Conservation (phyloP, 1,140 invertebrate genomes). For the Sinella curviseta region DNA sequence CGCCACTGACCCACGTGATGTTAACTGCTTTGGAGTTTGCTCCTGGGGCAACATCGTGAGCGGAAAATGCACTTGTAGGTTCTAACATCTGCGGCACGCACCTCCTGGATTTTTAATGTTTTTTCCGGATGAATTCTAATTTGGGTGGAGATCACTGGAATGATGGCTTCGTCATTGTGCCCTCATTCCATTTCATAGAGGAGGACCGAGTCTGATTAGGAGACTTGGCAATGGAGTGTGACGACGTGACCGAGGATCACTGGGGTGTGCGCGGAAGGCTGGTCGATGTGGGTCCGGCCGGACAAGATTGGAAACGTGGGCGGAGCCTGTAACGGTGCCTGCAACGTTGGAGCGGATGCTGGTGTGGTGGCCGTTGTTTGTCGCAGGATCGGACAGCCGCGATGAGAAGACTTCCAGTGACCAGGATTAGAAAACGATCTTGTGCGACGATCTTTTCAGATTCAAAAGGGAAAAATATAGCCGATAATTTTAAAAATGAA, state of each 20-base stretch:
- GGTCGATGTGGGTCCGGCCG: slow-evolving; percentile 88
- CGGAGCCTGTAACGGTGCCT: slow-evolving; percentile 69
- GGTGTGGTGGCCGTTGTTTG: slow-evolving; percentile 82
- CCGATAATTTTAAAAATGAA: too few species aligned
- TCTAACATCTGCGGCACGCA: slow-evolving; percentile 79
- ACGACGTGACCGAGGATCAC: slow-evolving; percentile 87
- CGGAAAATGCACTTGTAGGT: slow-evolving; percentile 77
- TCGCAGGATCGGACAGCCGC: slow-evolving; percentile 79
- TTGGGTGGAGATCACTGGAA: slow-evolving; percentile 59
- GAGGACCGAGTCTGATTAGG: slow-evolving; percentile 86
- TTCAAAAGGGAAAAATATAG: too few species aligned
- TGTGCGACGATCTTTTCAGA: slow-evolving; percentile 54
- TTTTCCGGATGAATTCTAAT: slow-evolving; percentile 73
- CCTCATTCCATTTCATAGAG: slow-evolving; percentile 89
- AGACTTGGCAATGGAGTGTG: slow-evolving; percentile 87
- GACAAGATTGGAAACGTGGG: slow-evolving; percentile 62
- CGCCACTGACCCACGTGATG: slow-evolving; percentile 89
- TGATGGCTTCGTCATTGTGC: slow-evolving; percentile 74
- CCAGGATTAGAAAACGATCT: slow-evolving; percentile 77
- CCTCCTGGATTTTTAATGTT: slow-evolving; percentile 76
- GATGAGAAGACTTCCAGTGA: slow-evolving; percentile 81
- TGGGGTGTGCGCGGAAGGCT: slow-evolving; percentile 84
- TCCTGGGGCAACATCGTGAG: slow-evolving; percentile 68
- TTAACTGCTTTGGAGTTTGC: slow-evolving; percentile 65
- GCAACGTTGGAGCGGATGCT: slow-evolving; percentile 86